phyloP scores from a whole-genome alignment of 2,113 vertebrate species.

The Crotophaga sulcirostris region DNA sequence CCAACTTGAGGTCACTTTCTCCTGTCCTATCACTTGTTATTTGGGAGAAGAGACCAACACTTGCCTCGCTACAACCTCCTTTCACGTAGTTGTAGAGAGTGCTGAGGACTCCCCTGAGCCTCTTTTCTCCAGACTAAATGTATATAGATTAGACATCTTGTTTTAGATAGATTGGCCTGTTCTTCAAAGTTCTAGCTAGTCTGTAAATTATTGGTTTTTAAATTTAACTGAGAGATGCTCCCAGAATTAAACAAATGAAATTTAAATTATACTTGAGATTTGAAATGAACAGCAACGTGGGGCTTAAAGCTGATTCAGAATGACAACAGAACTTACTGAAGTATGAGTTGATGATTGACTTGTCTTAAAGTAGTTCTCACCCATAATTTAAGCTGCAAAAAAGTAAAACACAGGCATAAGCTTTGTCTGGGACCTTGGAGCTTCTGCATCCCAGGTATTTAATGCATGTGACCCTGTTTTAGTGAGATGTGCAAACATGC shows the following conservation, averaged over 20 bases:
- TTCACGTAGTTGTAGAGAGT: no score
- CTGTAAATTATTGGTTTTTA: rapidly evolving
- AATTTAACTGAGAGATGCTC: background rate
- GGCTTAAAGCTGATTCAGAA: background rate
- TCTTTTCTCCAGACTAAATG: background rate
- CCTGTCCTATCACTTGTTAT: no score
- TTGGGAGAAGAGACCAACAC: no score
- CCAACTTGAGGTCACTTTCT: no score
- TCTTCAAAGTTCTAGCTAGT: background rate
- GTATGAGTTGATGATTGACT: background rate
- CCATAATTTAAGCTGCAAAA: background rate
- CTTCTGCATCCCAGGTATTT: background rate
- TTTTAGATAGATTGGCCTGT: background rate
- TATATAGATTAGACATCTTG: background rate
- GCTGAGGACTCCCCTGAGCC: no score
- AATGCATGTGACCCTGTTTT: background rate
- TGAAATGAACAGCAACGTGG: background rate
- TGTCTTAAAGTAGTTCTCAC: background rate
- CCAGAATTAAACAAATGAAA: background rate
- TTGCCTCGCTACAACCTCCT: no score
- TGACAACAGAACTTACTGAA: background rate
- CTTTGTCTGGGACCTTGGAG: background rate
- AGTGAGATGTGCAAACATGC: background rate
- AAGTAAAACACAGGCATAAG: background rate
- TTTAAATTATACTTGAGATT: background rate